Base-by-base conservation (phyloP, 2,888 invertebrate species). In the Yponomeuta evonymella region DNA sequence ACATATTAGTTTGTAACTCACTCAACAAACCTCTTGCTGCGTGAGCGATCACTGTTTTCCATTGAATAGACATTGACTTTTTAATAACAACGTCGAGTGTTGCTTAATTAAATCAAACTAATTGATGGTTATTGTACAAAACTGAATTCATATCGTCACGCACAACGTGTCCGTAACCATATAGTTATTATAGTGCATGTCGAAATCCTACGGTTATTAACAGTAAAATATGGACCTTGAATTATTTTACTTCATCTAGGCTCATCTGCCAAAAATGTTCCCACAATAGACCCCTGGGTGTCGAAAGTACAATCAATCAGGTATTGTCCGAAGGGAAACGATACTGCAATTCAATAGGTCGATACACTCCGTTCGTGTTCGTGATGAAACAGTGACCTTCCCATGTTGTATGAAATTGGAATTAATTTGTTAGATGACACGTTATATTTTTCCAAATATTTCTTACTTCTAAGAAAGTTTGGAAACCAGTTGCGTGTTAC, bases 371-470 rank as follows among this genome's bases (percentile, higher is more conserved):
- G 62, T 36, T 67, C 33, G 12, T 67, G 10, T n/a, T 48, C 23
- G 48, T 67, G 69, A 62, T 62, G 69, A 69, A 69, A 69, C 36
- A 33, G 51, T 67, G 72, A 70, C 70, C 70, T 69, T 69, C 65
- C 70, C 33, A 70, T 69, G 36, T 58, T 5, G 29, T 63, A 33
- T 43, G 67, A 64, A 30, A 30, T 23, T 65, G 70, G 51, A 63
- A 69, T 67, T 30, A 43, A 72, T 68, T 70, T 65, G 30, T 70
- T 43, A 23, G 69, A 69, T 69, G 69, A 23, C 69, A 58, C 36
- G 51, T 69, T n/a, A 69, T 12, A 69, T 15, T 51, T 58, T 58
- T 51, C 8, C 15, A 11, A 30, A 69, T 30, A 69, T 43, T 33
- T 36, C 66, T 30, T 36, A 67, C 23, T 30, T 51, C 5, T 58